These are phyloP conservation scores for Dipodomys merriami DNA, from an alignment of 2,113 vertebrate species.

Conservation along the genomic window DNA sequence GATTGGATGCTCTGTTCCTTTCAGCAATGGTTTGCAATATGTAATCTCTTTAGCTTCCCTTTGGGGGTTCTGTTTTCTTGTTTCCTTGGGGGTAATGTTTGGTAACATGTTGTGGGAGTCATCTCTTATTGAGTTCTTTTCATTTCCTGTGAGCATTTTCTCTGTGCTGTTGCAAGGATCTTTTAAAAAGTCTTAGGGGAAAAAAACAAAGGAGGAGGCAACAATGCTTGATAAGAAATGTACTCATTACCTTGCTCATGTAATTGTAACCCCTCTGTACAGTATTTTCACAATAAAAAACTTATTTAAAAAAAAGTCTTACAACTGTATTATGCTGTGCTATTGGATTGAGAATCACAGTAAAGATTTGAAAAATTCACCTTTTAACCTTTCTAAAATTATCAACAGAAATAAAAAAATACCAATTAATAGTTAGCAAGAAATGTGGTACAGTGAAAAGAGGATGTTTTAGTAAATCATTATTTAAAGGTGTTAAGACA, in stretches of 20 bases:
- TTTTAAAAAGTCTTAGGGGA: not conserved
- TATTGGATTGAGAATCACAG: not conserved
- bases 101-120: not conserved
- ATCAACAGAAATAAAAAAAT: not conserved
- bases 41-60: not conserved
- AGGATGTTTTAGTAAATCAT: not conserved
- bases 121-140: not conserved
- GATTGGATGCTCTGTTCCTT: not conserved
- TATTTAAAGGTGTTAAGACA: slow-evolving; percentile 8
- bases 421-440: not conserved
- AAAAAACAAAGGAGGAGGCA: too few relatives aligned
- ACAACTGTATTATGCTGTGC: not conserved
- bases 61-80: not conserved
- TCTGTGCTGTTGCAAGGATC: slow-evolving; percentile 25
- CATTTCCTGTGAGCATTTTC: slow-evolving; percentile 6
- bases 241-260: too few relatives aligned
- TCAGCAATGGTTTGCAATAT: slow-evolving; percentile 7
- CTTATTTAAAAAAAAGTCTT: not conserved
- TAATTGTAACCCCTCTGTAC: too few relatives aligned
- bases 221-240: too few relatives aligned
- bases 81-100: not conserved
- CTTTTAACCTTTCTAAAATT: not conserved
- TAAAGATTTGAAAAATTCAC: not conserved
- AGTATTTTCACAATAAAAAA: too few relatives aligned
- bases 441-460: not conserved